Conservation (phyloP, 2,797 vertebrate species). For the Craterocephalus amniculus region DNA sequence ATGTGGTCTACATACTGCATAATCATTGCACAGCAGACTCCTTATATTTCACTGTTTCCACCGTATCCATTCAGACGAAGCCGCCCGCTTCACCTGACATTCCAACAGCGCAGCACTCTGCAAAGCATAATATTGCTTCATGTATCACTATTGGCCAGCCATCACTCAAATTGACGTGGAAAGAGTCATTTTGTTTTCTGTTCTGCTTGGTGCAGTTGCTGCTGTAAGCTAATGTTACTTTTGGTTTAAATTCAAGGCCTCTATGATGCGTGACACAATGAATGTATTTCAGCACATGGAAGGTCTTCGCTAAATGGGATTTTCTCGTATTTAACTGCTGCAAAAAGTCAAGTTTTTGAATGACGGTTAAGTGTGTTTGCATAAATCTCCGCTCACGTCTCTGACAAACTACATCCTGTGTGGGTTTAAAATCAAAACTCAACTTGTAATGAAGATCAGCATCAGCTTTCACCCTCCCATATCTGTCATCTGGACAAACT, state of each 20-base stretch:
- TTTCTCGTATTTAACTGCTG: not conserved
- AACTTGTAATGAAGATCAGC: not conserved
- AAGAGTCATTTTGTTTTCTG: conserved; percentile 37
- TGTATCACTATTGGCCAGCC: conserved; percentile 46
- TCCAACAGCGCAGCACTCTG: conserved; percentile 31
- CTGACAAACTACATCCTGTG: not conserved
- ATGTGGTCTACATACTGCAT: conserved; percentile 20
- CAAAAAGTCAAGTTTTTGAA: not conserved
- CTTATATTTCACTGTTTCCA: conserved; percentile 42
- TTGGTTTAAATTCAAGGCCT: conserved; percentile 21
- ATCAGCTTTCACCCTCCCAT: not conserved
- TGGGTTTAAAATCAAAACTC: conserved; percentile 14
- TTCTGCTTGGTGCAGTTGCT: conserved; percentile 44
- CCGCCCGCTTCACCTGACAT: conserved; percentile 19
- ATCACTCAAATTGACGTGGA: conserved; percentile 57
- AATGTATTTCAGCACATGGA: conserved; percentile 3
- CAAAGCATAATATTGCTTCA: conserved; percentile 34
- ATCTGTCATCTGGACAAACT: conserved; percentile 12
- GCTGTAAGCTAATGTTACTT: conserved; percentile 33
- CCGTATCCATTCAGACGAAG: conserved; percentile 10
- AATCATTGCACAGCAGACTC: conserved; percentile 24
- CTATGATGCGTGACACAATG: conserved; percentile 6
- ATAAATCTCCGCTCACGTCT: not conserved
- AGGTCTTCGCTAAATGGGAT: not conserved
- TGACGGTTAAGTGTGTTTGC: not conserved